A percentile compares a stretch with the other conserved stretches of the same genome.
These are phyloP conservation scores for Rhynchotus rufescens DNA, from an alignment of 2,797 vertebrate genomes.

Conservation along the genomic window DNA sequence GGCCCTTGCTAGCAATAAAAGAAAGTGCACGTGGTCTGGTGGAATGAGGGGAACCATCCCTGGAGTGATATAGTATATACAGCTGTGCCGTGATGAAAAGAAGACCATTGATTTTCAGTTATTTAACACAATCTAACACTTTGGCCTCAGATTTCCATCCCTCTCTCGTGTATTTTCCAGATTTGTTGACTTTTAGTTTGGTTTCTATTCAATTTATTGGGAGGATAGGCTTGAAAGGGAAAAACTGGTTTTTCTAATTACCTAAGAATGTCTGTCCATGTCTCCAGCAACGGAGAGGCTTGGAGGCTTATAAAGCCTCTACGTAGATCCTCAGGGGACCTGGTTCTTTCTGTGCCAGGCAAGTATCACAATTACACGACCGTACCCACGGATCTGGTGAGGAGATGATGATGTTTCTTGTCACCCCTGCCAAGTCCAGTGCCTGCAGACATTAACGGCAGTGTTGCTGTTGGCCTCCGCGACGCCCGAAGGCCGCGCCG, in stretches of 20 bases:
- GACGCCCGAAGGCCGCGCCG: neutral
- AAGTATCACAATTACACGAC: rapidly evolving
- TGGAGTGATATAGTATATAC: neutral
- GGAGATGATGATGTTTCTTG: rapidly evolving
- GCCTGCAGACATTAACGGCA: neutral
- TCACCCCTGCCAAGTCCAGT: neutral
- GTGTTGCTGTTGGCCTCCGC: rapidly evolving
- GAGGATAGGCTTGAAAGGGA: neutral
- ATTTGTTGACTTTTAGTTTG: conserved; percentile 1
- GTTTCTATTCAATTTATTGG: neutral
- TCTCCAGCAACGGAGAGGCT: neutral
- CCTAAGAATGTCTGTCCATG: neutral
- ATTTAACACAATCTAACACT: conserved; percentile 49
- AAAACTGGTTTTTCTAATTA: rapidly evolving
- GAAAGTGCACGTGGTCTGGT: neutral
- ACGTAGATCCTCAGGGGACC: rapidly evolving
- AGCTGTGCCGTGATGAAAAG: conserved; percentile 16
- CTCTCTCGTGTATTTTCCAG: neutral
- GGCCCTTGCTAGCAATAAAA: conserved; percentile 21
- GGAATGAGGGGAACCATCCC: neutral
- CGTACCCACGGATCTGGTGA: neutral
- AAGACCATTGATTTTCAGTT: conserved; percentile 60
- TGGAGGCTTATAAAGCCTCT: rapidly evolving
- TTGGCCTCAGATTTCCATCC: conserved; percentile 3
- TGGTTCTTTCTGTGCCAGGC: neutral